These are phyloP conservation scores for Morpho deidamia DNA, from an alignment of 2,888 invertebrate genomes.

Conservation along the genomic window DNA sequence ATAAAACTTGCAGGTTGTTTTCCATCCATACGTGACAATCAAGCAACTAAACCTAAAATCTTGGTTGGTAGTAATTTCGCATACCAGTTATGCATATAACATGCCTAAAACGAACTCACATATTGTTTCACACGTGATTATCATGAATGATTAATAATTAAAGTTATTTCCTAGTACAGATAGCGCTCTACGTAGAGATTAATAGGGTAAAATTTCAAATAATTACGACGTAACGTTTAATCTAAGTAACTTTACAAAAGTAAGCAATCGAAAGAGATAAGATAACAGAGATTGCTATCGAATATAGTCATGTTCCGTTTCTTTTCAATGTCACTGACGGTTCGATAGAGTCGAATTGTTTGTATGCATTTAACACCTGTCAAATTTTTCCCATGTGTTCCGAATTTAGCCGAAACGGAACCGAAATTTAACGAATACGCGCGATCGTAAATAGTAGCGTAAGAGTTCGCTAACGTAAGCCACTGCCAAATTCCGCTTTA, in stretches of 20 bases:
- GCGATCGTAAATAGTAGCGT: conserved; percentile 66
- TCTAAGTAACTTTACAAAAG: not conserved
- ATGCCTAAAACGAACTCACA: no score
- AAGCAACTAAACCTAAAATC: no score
- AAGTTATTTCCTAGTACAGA: no score
- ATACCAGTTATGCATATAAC: no score
- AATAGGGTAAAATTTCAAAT: not conserved
- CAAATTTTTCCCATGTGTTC: conserved; percentile 55
- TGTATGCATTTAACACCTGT: conserved; percentile 40
- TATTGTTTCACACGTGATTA: no score
- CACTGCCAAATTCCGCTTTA: conserved; percentile 23
- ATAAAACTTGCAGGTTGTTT: no score
- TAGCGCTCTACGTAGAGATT: no score
- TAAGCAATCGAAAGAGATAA: not conserved
- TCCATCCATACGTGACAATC: no score
- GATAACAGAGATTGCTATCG: not conserved
- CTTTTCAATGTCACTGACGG: conserved; percentile 17
- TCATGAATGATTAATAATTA: no score
- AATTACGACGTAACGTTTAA: not conserved
- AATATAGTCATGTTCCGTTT: not conserved
- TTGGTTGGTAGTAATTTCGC: no score
- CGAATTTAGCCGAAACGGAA: conserved; percentile 47
- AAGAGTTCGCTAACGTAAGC: conserved; percentile 32
- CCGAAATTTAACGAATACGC: conserved; percentile 43
- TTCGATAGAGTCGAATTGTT: conserved; percentile 2